Evolutionary conservation across 2,888 invertebrate species (phyloP).

Genomic region (Saturnia pavonia): DNA sequence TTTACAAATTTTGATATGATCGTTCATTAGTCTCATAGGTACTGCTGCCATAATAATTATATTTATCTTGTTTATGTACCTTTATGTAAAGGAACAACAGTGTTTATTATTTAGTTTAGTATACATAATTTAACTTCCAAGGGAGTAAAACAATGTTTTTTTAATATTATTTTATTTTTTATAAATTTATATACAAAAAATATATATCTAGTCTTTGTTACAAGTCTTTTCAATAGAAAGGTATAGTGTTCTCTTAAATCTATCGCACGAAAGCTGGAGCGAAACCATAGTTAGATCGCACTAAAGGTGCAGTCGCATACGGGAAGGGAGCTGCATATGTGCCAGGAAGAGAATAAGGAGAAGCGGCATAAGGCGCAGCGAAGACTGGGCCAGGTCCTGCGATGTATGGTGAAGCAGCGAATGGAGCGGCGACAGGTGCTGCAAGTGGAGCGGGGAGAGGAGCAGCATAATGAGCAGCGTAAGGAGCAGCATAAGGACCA

Average conservation of each 20-base stretch:
- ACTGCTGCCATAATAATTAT: too few relatives aligned
- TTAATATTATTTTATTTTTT: neutral
- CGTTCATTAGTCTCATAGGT: too few relatives aligned
- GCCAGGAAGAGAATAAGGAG: slow-evolving; percentile 37
- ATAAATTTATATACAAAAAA: neutral
- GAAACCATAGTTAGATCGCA: slow-evolving; percentile 56
- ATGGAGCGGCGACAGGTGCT: slow-evolving; percentile 41
- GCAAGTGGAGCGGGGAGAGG: slow-evolving; percentile 32
- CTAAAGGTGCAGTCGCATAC: slow-evolving; percentile 35
- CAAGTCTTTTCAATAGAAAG: slow-evolving; percentile 60
- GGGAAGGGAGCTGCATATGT: slow-evolving; percentile 40
- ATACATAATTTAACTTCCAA: neutral
- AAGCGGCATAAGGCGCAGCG: slow-evolving; percentile 39
- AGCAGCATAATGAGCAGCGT: slow-evolving; percentile 44
- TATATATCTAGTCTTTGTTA: slow-evolving; percentile 36
- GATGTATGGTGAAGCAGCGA: slow-evolving; percentile 37
- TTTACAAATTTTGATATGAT: too few relatives aligned
- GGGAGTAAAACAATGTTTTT: neutral
- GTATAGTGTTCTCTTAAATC: slow-evolving; percentile 66
- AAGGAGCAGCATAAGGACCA: slow-evolving; percentile 43
- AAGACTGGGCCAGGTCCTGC: slow-evolving; percentile 30
- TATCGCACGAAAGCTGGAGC: slow-evolving; percentile 75
- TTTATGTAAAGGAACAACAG: too few relatives aligned
- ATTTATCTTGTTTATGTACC: too few relatives aligned
- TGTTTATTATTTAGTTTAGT: neutral